phyloP scores from a whole-genome alignment of 2,888 invertebrate species.

The Pimpla rufipes region DNA sequence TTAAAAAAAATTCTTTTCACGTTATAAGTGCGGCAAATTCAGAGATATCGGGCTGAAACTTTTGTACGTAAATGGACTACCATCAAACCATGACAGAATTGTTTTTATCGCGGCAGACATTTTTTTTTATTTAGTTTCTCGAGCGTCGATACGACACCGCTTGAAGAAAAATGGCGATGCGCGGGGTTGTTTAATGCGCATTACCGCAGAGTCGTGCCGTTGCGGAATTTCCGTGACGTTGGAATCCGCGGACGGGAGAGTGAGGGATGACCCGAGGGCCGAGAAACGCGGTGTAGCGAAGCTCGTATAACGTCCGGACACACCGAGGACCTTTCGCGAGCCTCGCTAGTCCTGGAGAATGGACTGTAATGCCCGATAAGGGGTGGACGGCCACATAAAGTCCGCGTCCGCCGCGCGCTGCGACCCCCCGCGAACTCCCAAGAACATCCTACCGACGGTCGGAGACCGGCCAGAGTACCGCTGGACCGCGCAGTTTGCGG shows the following conservation, averaged over 20 bases:
- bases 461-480: background rate
- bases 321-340: constrained; percentile 64
- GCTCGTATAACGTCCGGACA: constrained; percentile 49
- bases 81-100: no score
- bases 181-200: constrained; percentile 33
- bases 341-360: constrained; percentile 77
- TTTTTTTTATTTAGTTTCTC: no score
- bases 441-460: background rate
- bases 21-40: no score
- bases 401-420: constrained; percentile 39
- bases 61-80: no score
- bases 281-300: constrained; percentile 11
- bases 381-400: constrained; percentile 77
- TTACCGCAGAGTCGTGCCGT: constrained; percentile 30
- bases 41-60: no score
- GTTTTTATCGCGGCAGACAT: no score
- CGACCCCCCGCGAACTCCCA: constrained; percentile 1
- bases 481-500: constrained; percentile 43
- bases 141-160: no score
- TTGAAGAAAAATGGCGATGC: background rate
- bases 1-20: no score
- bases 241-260: constrained; percentile 7
- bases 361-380: constrained; percentile 83
- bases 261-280: background rate
- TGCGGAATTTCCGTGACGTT: constrained; percentile 29